phyloP scores from a whole-genome alignment of 2,113 vertebrate genomes.

The Neotoma lepida region DNA sequence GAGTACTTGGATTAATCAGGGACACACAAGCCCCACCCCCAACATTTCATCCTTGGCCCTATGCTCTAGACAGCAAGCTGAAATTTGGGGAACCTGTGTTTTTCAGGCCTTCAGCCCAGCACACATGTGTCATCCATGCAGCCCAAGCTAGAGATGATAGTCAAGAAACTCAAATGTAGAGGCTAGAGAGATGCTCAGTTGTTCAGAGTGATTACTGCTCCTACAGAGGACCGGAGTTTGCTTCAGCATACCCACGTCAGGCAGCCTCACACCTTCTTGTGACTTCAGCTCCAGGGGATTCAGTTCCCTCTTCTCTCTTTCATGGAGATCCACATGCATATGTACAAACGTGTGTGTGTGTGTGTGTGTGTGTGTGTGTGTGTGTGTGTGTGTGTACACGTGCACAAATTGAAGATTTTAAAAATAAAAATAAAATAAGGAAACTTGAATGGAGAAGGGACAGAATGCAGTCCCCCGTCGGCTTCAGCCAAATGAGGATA shows the following conservation, averaged over 20 bases:
- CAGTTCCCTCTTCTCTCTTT: too few relatives aligned
- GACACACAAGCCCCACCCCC: neutral
- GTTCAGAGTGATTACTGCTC: neutral
- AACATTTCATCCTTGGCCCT: neutral
- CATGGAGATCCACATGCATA: too few relatives aligned
- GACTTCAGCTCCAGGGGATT: neutral
- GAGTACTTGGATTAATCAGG: neutral
- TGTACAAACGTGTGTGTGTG: neutral
- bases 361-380: neutral
- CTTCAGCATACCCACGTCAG: too few relatives aligned
- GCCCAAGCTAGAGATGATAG: neutral
- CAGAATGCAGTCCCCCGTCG: neutral
- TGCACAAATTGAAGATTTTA: neutral
- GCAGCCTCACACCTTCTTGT: neutral
- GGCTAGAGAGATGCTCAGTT: too few relatives aligned
- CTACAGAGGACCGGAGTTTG: neutral
- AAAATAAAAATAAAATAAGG: neutral
- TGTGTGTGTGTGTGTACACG: neutral
- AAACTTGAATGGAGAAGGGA: conserved; percentile 50
- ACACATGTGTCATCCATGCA: neutral
- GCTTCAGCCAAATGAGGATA: neutral
- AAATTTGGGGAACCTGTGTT: neutral
- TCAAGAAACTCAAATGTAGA: neutral
- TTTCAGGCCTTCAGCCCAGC: neutral
- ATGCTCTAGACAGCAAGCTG: neutral